These are phyloP conservation scores for Unio delphinus DNA, from an alignment of 2,888 invertebrate species.

Conservation along the genomic window DNA sequence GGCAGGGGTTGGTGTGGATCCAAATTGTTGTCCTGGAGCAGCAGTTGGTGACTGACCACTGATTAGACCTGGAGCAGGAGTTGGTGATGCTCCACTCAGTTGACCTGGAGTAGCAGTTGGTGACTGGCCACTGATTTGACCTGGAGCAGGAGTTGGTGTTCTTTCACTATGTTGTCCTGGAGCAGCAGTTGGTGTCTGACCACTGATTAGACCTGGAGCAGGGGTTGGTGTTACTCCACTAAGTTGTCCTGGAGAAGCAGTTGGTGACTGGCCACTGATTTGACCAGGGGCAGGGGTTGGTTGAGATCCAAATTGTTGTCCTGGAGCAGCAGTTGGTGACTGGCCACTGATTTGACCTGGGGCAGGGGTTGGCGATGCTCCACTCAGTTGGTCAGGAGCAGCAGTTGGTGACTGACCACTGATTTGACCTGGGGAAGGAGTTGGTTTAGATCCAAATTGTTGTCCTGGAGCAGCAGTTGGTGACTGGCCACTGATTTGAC, in stretches of 20 bases:
- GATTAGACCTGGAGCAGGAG: not conserved
- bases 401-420: constrained; percentile 9
- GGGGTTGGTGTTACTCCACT: constrained; percentile 14
- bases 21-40: not conserved
- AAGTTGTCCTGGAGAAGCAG: not conserved
- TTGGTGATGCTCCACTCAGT: not conserved
- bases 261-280: not conserved
- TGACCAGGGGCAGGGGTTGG: constrained; percentile 4
- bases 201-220: too few species aligned
- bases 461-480: constrained; percentile 1
- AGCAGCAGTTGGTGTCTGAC: constrained; percentile 8
- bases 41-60: constrained; percentile 5
- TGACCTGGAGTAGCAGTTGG: constrained; percentile 13
- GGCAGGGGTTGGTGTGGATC: not conserved
- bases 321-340: constrained; percentile 6
- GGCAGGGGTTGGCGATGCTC: constrained; percentile 5
- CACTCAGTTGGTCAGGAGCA: not conserved
- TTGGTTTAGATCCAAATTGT: constrained; percentile 1
- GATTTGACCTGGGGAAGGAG: too few species aligned
- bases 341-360: constrained; percentile 5
- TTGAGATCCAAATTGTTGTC: constrained; percentile 17
- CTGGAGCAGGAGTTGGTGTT: constrained; percentile 15
- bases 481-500: not conserved
- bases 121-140: constrained; percentile 9
- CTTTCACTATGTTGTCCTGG: constrained; percentile 5